A percentile compares a stretch with the other conserved stretches of the same genome.
phyloP scores from a whole-genome alignment of 2,888 invertebrate genomes.

The Diplazon laetatorius region DNA sequence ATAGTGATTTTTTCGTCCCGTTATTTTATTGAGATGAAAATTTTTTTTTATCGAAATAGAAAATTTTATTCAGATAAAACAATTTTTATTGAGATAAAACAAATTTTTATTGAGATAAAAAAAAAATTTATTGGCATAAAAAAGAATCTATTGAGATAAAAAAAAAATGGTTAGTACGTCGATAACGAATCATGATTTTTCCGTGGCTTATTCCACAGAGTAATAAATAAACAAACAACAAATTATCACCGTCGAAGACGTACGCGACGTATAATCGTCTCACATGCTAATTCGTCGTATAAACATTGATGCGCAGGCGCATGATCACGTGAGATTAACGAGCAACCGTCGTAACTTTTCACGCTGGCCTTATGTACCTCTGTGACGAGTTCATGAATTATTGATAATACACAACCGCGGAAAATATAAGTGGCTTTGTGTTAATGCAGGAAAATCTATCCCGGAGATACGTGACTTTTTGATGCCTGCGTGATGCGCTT shows the following conservation, averaged over 20 bases:
- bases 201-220: too few relatives aligned
- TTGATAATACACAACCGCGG: not conserved
- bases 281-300: not conserved
- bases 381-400: constrained; percentile 1
- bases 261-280: constrained; percentile 9
- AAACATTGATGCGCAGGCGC: not conserved
- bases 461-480: not conserved
- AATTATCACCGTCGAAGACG: constrained; percentile 28
- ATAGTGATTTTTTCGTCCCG: too few relatives aligned
- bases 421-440: constrained; percentile 7
- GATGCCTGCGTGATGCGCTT: constrained; percentile 8
- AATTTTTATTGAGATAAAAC: too few relatives aligned
- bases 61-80: too few relatives aligned
- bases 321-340: constrained; percentile 1
- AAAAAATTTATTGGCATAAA: too few relatives aligned
- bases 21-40: too few relatives aligned
- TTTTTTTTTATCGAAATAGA: too few relatives aligned
- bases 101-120: too few relatives aligned
- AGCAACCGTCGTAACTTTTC: constrained; percentile 11
- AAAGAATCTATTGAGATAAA: too few relatives aligned
- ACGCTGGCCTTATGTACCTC: not conserved
- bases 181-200: constrained; percentile 43
- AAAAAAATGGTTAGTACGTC: constrained; percentile 40
- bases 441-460: constrained; percentile 5
- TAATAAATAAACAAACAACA: too few relatives aligned